phyloP scores from a whole-genome alignment of 2,797 vertebrate species.

The Silurus aristotelis region DNA sequence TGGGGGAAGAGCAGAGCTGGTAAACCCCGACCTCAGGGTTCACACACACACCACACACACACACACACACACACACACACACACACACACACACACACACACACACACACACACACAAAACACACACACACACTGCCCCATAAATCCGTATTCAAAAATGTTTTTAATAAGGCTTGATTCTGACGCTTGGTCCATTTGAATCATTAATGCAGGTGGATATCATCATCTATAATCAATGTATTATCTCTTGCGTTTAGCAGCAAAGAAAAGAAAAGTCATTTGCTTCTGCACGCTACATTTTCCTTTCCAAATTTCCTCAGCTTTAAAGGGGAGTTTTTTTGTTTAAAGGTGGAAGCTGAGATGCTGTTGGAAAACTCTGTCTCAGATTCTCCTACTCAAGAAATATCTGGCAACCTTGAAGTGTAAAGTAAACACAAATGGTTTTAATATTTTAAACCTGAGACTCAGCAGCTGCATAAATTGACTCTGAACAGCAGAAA shows the following conservation, averaged over 20 bases:
- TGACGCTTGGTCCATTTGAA: neutral
- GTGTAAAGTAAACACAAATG: neutral
- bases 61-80: constrained; percentile 5
- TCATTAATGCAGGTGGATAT: too few relatives aligned
- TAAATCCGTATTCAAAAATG: neutral
- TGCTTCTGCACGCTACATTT: neutral
- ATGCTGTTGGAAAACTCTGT: neutral
- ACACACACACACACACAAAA: neutral
- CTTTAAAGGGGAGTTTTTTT: neutral
- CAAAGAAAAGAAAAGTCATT: neutral
- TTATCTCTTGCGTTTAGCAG: neutral
- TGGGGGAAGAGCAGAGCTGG: constrained; percentile 59
- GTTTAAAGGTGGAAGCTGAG: neutral
- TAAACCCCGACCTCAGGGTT: constrained; percentile 23
- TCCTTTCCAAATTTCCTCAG: neutral
- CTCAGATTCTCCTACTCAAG: neutral
- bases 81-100: neutral
- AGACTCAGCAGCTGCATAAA: neutral
- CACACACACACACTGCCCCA: neutral
- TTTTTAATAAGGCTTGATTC: neutral
- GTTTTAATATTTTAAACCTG: neutral
- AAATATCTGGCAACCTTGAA: neutral
- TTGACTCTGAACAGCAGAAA: neutral
- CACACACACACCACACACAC: constrained; percentile 22
- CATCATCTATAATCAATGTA: too few relatives aligned